Percentiles rank a stretch among this genome's conserved stretches.
These are phyloP conservation scores for Petrocephalus schoutedeni DNA, from an alignment of 2,797 vertebrate genomes.

Conservation along the genomic window DNA sequence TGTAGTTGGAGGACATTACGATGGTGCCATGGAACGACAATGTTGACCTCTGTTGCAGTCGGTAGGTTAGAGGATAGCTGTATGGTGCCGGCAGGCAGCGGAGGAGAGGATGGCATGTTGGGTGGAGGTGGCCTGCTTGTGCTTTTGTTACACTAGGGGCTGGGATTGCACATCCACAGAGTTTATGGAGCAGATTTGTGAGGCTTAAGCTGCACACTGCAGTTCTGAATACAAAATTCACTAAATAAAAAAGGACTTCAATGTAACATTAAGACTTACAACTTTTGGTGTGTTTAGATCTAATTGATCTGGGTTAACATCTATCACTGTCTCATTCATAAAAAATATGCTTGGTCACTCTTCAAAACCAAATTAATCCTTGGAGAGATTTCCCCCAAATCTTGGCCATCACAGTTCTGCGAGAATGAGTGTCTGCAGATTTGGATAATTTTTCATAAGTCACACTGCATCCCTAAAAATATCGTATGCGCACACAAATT, in stretches of 20 bases:
- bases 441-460: constrained; percentile 1
- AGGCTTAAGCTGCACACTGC: background rate
- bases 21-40: background rate
- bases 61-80: background rate
- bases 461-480: background rate
- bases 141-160: background rate
- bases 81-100: background rate
- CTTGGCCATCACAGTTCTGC: background rate
- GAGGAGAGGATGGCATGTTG: background rate
- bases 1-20: background rate
- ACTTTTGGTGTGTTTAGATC: background rate
- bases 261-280: background rate
- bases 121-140: background rate
- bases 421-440: background rate
- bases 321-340: background rate
- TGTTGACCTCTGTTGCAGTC: background rate
- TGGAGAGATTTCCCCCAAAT: background rate
- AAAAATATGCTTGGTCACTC: background rate
- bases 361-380: background rate
- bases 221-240: background rate
- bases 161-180: background rate
- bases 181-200: background rate
- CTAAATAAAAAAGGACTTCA: background rate
- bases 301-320: background rate
- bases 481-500: background rate